Evolutionary conservation across 2,113 vertebrate species (phyloP), one percentile per base, ranked within the genome.

Genomic region (Corvus moneduloides): DNA sequence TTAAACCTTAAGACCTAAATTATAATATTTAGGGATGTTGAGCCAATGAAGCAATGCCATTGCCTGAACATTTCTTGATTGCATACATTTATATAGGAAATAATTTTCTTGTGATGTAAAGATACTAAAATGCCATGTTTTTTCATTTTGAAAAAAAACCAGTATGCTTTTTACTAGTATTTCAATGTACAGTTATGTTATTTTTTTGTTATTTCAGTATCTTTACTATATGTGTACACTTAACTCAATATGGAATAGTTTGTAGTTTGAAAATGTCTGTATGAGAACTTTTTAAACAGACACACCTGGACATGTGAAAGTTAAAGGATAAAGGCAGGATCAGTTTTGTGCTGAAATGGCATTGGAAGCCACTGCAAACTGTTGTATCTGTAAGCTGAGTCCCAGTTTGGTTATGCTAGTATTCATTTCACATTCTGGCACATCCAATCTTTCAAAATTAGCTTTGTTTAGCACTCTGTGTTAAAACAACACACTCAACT

Each of bases 1-100:
- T 98, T 98, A 98, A 98, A 98, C 97, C 89, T 87, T 90, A 92
- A 97, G 96, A 97, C 96, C 96, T 95, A 95, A 97, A 98, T 98
- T 95, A 97, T 83, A 89, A 88, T 79, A 74, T 74, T 97, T 89
- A 78, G 75, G 51, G 52, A 87, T 88, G 58, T 81, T 93, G 77
- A 83, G 90, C 87, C 91, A 96, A 76, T 74, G 78, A 93, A 87
- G 51, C 49, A 71, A 61, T 86, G 59, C 0, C 2, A 62, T 56
- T 92, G 73, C 44, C 73, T 95, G 93, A 94, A 73, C 10, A 46
- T 90, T 84, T 89, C 58, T 80, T 51, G 54, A 73, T 82, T 81
- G 48, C 43, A 32, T 54, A 24, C 49, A 51, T 96, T 87, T 78
- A 32, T 51, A 46, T 9, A 56, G 16, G 22, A 93, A 88, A 80